These are phyloP conservation scores for Labeo catla DNA, from an alignment of 2,113 vertebrate genomes.

Conservation along the genomic window DNA sequence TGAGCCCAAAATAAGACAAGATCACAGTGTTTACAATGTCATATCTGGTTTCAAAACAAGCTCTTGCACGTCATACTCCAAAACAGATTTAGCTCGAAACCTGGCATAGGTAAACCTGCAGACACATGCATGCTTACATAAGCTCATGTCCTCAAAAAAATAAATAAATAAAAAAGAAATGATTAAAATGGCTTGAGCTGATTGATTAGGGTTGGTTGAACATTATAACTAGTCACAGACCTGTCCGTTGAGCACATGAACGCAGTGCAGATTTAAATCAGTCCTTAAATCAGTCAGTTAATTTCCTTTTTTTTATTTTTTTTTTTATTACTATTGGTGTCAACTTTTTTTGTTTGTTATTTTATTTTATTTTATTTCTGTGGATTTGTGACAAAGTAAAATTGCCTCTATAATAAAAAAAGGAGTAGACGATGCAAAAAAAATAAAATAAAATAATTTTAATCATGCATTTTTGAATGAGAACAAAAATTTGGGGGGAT, in stretches of 20 bases:
- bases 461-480: no score
- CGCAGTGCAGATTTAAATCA: no score
- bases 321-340: no score
- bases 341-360: no score
- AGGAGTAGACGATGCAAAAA: neutral
- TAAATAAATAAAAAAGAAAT: neutral
- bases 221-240: neutral
- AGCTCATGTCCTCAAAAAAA: constrained; percentile 9
- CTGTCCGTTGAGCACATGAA: neutral
- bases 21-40: neutral
- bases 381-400: neutral
- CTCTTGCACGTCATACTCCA: neutral
- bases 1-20: constrained; percentile 19
- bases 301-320: no score
- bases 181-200: neutral
- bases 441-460: no score
- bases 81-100: constrained; percentile 6
- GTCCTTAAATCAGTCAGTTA: no score
- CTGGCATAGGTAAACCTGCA: neutral
- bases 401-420: neutral
- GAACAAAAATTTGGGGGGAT: no score
- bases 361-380: no score
- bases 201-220: neutral
- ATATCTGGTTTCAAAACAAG: neutral
- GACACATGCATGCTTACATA: neutral